phyloP scores from a whole-genome alignment of 2,797 vertebrate genomes.

The Coendou prehensilis region DNA sequence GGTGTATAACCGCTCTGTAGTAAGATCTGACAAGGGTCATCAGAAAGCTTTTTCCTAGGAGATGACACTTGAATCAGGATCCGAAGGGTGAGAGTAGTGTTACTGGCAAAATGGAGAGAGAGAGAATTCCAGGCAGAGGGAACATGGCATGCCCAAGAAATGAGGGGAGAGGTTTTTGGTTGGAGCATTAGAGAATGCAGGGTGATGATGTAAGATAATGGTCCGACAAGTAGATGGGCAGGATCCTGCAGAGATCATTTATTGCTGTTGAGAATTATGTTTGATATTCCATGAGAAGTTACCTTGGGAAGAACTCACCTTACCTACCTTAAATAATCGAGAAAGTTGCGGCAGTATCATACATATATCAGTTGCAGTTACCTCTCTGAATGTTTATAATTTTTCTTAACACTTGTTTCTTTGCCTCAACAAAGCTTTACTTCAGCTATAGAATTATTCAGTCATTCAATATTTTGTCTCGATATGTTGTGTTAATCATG shows the following conservation, averaged over 20 bases:
- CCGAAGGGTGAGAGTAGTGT: not conserved
- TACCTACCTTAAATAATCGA: not conserved
- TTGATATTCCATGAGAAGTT: not conserved
- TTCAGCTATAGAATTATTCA: not conserved
- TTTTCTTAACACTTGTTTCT: conserved; percentile 15
- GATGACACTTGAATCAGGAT: not conserved
- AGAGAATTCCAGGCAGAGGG: not conserved
- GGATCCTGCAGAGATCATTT: not conserved
- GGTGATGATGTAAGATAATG: rapidly evolving
- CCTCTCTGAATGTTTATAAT: conserved; percentile 22
- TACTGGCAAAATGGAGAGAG: not conserved
- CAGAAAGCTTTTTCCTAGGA: not conserved
- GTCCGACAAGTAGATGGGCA: not conserved
- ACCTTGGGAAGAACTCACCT: not conserved
- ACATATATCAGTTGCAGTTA: not conserved
- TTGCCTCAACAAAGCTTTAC: not conserved
- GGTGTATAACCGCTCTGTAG: not conserved
- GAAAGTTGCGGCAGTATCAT: not conserved
- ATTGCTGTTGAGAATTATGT: not conserved
- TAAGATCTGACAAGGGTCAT: not conserved
- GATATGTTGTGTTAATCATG: not conserved
- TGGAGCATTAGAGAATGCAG: not conserved
- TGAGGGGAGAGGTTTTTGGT: not conserved
- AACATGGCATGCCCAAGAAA: not conserved
- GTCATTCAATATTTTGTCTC: not conserved